Conservation (phyloP, 2,888 invertebrate species). For the Melinaea marsaeus region DNA sequence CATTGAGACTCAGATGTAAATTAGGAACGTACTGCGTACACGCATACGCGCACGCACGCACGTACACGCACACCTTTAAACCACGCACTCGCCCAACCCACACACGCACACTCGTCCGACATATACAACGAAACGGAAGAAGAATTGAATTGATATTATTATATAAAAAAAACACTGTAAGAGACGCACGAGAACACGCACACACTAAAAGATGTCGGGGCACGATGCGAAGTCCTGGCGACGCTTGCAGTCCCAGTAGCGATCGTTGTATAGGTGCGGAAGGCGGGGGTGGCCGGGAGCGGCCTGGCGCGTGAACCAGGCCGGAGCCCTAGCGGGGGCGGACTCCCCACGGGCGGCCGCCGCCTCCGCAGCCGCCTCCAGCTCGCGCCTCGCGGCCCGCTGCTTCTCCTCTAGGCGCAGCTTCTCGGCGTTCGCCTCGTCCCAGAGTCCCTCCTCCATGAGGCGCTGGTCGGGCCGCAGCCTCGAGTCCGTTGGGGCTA, state of each 20-base stretch:
- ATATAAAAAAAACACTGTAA: too few relatives aligned
- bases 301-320: constrained; percentile 92
- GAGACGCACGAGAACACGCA: too few relatives aligned
- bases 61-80: too few relatives aligned
- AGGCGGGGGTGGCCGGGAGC: constrained; percentile 75
- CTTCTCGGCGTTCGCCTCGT: constrained; percentile 92
- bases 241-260: constrained; percentile 96
- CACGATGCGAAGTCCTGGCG: constrained; percentile 92
- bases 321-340: constrained; percentile 81
- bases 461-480: constrained; percentile 96
- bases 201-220: constrained; percentile 90
- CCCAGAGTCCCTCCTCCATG: constrained; percentile 97
- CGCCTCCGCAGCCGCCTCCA: constrained; percentile 88
- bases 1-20: constrained; percentile 13
- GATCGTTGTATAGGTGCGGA: constrained; percentile 88
- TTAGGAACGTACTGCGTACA: neutral
- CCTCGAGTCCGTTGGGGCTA: constrained; percentile 97
- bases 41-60: too few relatives aligned
- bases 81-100: too few relatives aligned
- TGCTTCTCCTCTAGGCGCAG: constrained; percentile 96
- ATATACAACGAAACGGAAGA: too few relatives aligned
- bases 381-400: constrained; percentile 84
- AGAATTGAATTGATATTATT: too few relatives aligned
- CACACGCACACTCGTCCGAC: too few relatives aligned
- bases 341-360: constrained; percentile 81